Conservation (phyloP, 2,888 invertebrate species). For the Drosophila vallismaia region DNA sequence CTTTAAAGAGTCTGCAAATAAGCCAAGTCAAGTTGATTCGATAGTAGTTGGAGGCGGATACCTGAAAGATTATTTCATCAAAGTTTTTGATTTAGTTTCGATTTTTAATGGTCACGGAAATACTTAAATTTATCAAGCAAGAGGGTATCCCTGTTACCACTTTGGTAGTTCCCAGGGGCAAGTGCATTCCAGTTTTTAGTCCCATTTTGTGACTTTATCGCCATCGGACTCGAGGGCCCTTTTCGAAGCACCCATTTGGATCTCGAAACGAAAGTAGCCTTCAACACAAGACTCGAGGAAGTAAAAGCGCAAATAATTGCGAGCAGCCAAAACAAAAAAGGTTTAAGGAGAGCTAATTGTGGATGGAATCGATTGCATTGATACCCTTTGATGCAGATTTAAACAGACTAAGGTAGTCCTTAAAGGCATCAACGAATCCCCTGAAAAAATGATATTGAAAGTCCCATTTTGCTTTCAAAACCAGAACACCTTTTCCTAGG, state of each 20-base stretch:
- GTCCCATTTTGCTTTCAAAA: not conserved
- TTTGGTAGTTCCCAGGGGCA: not conserved
- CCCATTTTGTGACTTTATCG: slow-evolving; percentile 7
- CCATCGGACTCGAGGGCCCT: slow-evolving; percentile 26
- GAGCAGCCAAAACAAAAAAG: slow-evolving; percentile 12
- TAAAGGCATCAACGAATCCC: too few relatives aligned
- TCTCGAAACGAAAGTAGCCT: slow-evolving; percentile 51
- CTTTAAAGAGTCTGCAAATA: not conserved
- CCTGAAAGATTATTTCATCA: not conserved
- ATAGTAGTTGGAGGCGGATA: not conserved
- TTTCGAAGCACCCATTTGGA: slow-evolving; percentile 30
- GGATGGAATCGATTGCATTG: not conserved
- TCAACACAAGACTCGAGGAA: slow-evolving; percentile 52
- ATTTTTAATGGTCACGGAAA: not conserved
- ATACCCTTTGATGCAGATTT: not conserved
- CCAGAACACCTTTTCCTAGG: not conserved
- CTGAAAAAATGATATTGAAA: too few relatives aligned
- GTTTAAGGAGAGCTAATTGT: not conserved
- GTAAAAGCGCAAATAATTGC: slow-evolving; percentile 67
- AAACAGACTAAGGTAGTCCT: not conserved
- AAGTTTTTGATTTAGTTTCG: not conserved
- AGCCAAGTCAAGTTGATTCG: not conserved
- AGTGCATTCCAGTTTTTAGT: slow-evolving; percentile 11
- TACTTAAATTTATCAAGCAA: too few relatives aligned
- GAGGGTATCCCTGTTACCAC: too few relatives aligned